Conservation (phyloP, 2,113 vertebrate species). For the Aspiorhynchus laticeps region DNA sequence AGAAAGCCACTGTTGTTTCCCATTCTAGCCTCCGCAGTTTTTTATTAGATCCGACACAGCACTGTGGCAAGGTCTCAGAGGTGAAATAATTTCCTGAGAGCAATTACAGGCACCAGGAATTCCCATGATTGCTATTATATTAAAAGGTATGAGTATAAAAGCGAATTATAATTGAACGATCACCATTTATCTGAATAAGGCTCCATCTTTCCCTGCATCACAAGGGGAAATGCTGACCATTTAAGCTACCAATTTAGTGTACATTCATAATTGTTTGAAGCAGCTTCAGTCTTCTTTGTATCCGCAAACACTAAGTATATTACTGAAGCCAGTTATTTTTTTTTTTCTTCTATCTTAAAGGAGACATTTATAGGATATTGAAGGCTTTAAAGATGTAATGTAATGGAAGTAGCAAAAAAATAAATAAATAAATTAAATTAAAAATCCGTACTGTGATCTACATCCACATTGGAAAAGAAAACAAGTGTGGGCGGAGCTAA, state of each 20-base stretch:
- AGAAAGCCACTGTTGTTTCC: constrained; percentile 44
- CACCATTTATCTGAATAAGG: constrained; percentile 33
- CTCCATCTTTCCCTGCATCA: background rate
- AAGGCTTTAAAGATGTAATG: background rate
- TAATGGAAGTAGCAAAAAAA: background rate
- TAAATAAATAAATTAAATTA: no score
- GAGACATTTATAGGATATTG: background rate
- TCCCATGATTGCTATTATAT: constrained; percentile 31
- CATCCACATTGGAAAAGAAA: background rate
- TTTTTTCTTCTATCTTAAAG: background rate
- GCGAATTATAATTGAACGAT: constrained; percentile 43
- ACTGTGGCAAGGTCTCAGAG: constrained; percentile 42
- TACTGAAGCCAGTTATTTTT: background rate
- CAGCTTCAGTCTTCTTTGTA: background rate
- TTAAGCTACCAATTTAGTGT: constrained; percentile 1
- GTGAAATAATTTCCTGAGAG: constrained; percentile 43
- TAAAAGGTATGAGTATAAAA: constrained; percentile 49
- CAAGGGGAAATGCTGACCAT: background rate
- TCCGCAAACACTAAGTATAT: background rate
- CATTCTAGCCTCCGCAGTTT: constrained; percentile 13
- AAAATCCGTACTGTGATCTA: background rate
- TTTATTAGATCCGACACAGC: constrained; percentile 38
- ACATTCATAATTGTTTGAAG: constrained; percentile 14
- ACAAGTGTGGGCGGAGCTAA: background rate
- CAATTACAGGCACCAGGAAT: constrained; percentile 43